Evolutionary conservation across 2,888 invertebrate genomes (phyloP).

Genomic region (Marasmarcha lunaedactyla): DNA sequence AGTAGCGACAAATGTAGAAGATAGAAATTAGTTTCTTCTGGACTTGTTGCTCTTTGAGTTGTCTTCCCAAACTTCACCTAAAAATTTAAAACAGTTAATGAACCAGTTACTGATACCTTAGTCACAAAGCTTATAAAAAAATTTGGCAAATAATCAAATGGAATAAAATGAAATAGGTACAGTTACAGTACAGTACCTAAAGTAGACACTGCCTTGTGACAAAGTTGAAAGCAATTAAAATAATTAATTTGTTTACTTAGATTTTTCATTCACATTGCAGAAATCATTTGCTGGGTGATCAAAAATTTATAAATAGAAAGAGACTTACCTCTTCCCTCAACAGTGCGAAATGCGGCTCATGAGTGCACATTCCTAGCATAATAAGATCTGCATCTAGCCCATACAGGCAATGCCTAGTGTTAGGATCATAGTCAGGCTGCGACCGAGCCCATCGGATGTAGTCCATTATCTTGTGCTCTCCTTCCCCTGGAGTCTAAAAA

Average conservation of each 20-base stretch:
- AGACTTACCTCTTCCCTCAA: conserved; percentile 93
- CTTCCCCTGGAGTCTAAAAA: conserved; percentile 91
- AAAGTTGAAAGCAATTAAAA: too few species aligned
- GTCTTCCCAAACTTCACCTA: conserved; percentile 82
- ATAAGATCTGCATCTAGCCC: conserved; percentile 98
- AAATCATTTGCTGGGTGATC: too few species aligned
- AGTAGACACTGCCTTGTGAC: too few species aligned
- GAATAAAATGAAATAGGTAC: too few species aligned
- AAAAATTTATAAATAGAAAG: too few species aligned
- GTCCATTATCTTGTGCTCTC: conserved; percentile 99
- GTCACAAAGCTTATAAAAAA: too few species aligned
- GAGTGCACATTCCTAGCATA: conserved; percentile 94
- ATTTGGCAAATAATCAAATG: too few species aligned
- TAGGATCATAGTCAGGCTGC: conserved; percentile 86
- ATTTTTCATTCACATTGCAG: too few species aligned
- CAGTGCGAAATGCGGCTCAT: conserved; percentile 95
- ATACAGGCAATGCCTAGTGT: conserved; percentile 96
- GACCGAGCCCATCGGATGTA: conserved; percentile 92
- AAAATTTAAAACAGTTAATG: too few species aligned
- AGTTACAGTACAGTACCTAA: too few species aligned
- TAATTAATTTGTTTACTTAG: too few species aligned
- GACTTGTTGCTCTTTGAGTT: conserved; percentile 75
- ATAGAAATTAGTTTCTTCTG: conserved; percentile 93
- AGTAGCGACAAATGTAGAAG: conserved; percentile 92
- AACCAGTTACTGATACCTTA: too few species aligned